Percentiles rank a stretch among this genome's conserved stretches.
phyloP scores from a whole-genome alignment of 2,113 vertebrate species.

The Forbesichthys papilliferus region DNA sequence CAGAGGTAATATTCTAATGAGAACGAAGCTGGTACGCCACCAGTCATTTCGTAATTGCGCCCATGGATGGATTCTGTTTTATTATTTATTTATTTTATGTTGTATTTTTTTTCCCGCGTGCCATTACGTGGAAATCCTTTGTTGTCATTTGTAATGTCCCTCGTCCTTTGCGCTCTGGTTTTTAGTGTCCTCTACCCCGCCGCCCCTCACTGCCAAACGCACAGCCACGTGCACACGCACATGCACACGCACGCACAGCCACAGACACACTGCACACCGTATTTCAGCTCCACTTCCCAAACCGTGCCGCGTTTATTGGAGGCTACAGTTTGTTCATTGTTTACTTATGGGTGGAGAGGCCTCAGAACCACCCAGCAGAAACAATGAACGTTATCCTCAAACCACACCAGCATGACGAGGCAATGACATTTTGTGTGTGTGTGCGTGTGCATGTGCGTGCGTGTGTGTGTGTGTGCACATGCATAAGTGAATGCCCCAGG shows the following conservation, averaged over 20 bases:
- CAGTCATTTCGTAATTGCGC: slow-evolving; percentile 63
- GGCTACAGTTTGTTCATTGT: slow-evolving; percentile 68
- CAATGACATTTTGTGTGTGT: slow-evolving; percentile 21
- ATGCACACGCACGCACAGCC: slow-evolving; percentile 15
- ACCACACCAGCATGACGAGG: slow-evolving; percentile 35
- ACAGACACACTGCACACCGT: slow-evolving; percentile 42
- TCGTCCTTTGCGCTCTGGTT: slow-evolving; percentile 46
- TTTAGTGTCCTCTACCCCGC: slow-evolving; percentile 6
- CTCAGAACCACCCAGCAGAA: slow-evolving; percentile 59
- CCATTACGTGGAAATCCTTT: slow-evolving; percentile 57
- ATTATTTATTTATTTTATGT: too few relatives aligned
- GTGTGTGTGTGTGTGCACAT: slow-evolving; percentile 22
- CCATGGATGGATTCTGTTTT: slow-evolving; percentile 29
- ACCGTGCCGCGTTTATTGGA: slow-evolving; percentile 60
- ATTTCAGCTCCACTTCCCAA: slow-evolving; percentile 65
- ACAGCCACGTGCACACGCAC: slow-evolving; percentile 9
- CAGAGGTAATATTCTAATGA: slow-evolving; percentile 80
- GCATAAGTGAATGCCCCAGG: slow-evolving; percentile 21
- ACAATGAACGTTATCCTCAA: slow-evolving; percentile 55
- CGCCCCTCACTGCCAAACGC: background rate
- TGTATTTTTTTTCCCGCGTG: slow-evolving; percentile 48
- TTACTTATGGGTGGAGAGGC: slow-evolving; percentile 63
- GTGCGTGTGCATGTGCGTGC: slow-evolving; percentile 10
- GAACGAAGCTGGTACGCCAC: slow-evolving; percentile 59
- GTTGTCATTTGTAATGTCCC: slow-evolving; percentile 64